Evolutionary conservation across 1,140 invertebrate genomes (phyloP), one percentile per base, ranked within the genome.

Genomic region (honey bee (Apis mellifera)): DNA sequence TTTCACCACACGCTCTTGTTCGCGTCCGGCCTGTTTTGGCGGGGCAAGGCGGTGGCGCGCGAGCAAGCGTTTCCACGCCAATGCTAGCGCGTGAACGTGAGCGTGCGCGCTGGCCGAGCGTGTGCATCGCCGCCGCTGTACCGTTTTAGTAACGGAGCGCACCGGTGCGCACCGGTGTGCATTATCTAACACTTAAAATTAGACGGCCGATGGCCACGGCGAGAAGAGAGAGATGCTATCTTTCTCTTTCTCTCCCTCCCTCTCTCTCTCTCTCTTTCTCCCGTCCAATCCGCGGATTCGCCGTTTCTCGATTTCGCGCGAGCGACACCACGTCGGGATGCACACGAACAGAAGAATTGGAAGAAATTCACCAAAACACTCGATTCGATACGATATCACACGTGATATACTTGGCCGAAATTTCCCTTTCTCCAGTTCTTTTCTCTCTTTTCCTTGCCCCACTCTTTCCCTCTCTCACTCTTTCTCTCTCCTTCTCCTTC

Each of bases 111-210:
- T 52, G 32, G 65, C 42, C 62, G 71, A 50, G 74, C 64, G 50
- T 82, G 65, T 74, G 80, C 77, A 75, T 52, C 62, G n/a, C 60
- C 55, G 75, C 69, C 84, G 84, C 88, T 71, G 84, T 90, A 92
- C 92, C 91, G 90, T 93, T 93, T 92, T 93, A 93, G 92, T 93
- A 90, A 90, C 91, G 81, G 83, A 90, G 87, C 88, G 84, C 78
- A 89, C 71, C 87, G 89, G 87, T 86, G 81, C 89, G 89, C 89
- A 89, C 90, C 89, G 86, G 80, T 85, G 89, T 88, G 88, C 90
- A 92, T 94, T 94, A 94, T 94, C 93, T 94, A 94, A 94, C 93
- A 94, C 91, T 93, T 94, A 94, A 94, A 93, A 92, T 93, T 94
- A 94, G 93, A 91, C 90, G 86, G 79, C 76, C 89, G 84, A 88